A percentile compares a stretch with the other conserved stretches of the same genome.
Conservation (phyloP, 2,113 vertebrate genomes). For the Hippocampus comes region DNA sequence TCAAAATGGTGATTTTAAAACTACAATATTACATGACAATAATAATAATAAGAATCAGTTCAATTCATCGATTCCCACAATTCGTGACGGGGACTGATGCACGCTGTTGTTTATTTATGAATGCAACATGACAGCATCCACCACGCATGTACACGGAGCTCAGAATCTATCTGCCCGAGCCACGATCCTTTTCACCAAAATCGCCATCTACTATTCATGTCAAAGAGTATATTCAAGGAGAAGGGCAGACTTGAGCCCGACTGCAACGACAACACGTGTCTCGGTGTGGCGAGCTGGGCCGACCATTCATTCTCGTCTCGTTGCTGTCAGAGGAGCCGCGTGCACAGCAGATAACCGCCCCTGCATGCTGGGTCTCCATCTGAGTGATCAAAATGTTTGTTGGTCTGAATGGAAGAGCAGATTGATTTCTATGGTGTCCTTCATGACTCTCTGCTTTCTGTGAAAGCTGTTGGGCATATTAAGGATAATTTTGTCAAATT, state of each 20-base stretch:
- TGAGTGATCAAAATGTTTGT: slow-evolving; percentile 70
- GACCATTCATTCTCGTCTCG: slow-evolving; percentile 69
- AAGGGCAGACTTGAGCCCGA: slow-evolving; percentile 20
- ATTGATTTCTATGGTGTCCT: slow-evolving; percentile 63
- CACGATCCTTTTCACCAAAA: not conserved
- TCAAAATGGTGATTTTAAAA: no score
- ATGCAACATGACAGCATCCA: no score
- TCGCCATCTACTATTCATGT: slow-evolving; percentile 1
- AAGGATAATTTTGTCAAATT: slow-evolving; percentile 18
- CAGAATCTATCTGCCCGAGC: no score
- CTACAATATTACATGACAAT: no score
- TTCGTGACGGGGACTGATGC: no score
- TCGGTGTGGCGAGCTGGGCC: slow-evolving; percentile 45
- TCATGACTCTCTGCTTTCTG: slow-evolving; percentile 40
- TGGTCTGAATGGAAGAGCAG: slow-evolving; percentile 54
- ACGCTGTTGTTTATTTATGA: no score
- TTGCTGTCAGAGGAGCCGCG: slow-evolving; percentile 65
- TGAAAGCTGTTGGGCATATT: slow-evolving; percentile 39
- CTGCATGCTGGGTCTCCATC: slow-evolving; percentile 55
- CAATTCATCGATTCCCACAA: no score
- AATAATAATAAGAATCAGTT: no score
- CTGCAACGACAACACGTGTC: slow-evolving; percentile 31
- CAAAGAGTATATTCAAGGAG: not conserved
- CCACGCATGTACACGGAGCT: no score
- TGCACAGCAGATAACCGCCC: slow-evolving; percentile 68